Percentiles rank a stretch among this genome's conserved stretches.
Conservation (phyloP, 2,797 vertebrate genomes). For the Hozukius guyotensis region DNA sequence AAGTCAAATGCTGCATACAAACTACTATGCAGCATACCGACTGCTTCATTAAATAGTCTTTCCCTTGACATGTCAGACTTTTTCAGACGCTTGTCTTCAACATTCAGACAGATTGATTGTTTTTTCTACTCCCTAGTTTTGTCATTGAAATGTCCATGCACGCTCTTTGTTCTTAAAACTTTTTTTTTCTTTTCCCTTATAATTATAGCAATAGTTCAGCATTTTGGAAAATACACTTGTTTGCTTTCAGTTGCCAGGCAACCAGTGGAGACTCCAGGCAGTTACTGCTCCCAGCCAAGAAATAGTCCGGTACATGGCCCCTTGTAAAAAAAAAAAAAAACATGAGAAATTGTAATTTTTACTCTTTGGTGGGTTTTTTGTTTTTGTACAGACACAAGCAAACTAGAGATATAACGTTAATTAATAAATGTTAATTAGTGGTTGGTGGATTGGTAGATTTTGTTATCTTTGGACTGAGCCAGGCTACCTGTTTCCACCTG, state of each 20-base stretch:
- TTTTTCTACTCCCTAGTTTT: not conserved
- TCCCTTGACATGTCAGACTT: not conserved
- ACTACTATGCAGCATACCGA: not conserved
- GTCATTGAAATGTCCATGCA: not conserved
- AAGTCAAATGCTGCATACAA: not conserved
- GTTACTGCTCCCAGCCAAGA: not conserved
- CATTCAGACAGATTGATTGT: not conserved
- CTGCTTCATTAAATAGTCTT: not conserved
- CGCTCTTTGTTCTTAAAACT: no score
- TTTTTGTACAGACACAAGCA: not conserved
- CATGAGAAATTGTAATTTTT: no score
- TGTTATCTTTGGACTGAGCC: not conserved
- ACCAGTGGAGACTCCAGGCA: not conserved
- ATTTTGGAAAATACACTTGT: not conserved
- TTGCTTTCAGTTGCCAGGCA: slow-evolving; percentile 7
- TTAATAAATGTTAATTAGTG: not conserved
- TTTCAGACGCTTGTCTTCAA: not conserved
- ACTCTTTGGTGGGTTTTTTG: not conserved
- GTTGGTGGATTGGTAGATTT: not conserved
- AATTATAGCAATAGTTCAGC: not conserved
- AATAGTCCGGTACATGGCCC: not conserved
- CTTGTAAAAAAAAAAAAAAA: not conserved
- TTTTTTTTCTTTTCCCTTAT: not conserved
- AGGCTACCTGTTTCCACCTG: not conserved
- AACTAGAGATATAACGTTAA: not conserved